These are phyloP conservation scores for Poecilia latipinna DNA, from an alignment of 2,113 vertebrate species.

Conservation along the genomic window DNA sequence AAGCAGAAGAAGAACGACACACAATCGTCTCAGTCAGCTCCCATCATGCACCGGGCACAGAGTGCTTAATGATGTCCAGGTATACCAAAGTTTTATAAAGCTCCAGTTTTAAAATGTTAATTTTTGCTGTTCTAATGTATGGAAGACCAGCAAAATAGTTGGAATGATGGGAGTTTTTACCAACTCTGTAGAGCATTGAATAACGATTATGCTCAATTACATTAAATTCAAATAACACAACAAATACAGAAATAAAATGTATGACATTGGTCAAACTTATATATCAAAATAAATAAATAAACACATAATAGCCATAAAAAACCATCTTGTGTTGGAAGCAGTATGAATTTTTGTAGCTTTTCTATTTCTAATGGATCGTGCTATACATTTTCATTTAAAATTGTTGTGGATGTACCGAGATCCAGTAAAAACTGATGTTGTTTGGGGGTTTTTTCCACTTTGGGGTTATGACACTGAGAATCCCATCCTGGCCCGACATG, in stretches of 20 bases:
- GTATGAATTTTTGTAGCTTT: too few species aligned
- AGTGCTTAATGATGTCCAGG: neutral
- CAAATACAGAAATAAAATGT: too few species aligned
- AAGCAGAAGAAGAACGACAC: slow-evolving; percentile 2
- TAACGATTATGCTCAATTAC: neutral
- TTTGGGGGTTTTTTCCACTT: neutral
- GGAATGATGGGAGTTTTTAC: neutral
- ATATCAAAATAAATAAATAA: too few species aligned
- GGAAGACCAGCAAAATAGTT: neutral
- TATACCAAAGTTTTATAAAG: too few species aligned
- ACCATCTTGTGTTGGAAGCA: too few species aligned
- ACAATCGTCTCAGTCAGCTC: slow-evolving; percentile 37
- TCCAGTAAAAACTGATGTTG: too few species aligned
- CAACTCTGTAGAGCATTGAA: neutral
- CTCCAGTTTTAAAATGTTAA: neutral
- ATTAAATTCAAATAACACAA: too few species aligned
- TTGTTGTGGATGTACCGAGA: too few species aligned
- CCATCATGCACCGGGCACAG: slow-evolving; percentile 13
- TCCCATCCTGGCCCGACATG: neutral
- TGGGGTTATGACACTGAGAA: neutral
- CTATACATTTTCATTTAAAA: too few species aligned
- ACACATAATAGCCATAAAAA: too few species aligned
- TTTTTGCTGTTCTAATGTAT: neutral
- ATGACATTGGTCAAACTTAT: too few species aligned
- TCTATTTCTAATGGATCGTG: too few species aligned